Evolutionary conservation across 23 tunicate species (phyloP).

Genomic region (Trididemnum clinides): DNA sequence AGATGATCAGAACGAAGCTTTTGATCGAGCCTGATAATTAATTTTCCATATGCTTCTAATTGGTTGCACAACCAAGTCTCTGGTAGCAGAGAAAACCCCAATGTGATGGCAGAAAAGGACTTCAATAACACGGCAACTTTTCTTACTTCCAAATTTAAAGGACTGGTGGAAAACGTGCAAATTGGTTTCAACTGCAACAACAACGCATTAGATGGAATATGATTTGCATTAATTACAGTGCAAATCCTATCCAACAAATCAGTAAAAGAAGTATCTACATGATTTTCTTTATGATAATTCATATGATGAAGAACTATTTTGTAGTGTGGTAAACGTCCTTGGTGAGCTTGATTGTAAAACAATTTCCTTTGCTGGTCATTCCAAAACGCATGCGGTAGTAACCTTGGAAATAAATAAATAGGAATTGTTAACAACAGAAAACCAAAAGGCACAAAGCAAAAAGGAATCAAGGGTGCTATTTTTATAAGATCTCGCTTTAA

Average conservation of each 20-base stretch:
- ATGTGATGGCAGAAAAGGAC: neutral
- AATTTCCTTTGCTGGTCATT: neutral
- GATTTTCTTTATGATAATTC: conserved; percentile 24
- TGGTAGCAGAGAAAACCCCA: neutral
- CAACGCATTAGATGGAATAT: conserved; percentile 10
- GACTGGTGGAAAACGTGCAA: neutral
- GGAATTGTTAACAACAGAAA: conserved; percentile 4
- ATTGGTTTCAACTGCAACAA: neutral
- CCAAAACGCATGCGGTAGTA: conserved; percentile 32
- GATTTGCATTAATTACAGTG: neutral
- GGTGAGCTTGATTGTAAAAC: conserved; percentile 8
- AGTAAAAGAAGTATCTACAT: neutral
- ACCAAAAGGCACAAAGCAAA: conserved; percentile 17
- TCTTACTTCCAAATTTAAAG: neutral
- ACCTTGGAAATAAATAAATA: conserved; percentile 22
- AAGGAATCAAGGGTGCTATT: conserved; percentile 5
- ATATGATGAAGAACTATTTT: conserved; percentile 14
- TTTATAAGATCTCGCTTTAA: conserved; percentile 5
- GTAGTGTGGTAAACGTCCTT: conserved; percentile 1
- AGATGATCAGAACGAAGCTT: neutral
- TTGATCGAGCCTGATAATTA: neutral
- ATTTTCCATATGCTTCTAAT: neutral
- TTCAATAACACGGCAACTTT: neutral
- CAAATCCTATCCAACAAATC: neutral
- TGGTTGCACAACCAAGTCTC: neutral